phyloP scores from a whole-genome alignment of 2,888 invertebrate genomes.

The Pelosia muscerda region DNA sequence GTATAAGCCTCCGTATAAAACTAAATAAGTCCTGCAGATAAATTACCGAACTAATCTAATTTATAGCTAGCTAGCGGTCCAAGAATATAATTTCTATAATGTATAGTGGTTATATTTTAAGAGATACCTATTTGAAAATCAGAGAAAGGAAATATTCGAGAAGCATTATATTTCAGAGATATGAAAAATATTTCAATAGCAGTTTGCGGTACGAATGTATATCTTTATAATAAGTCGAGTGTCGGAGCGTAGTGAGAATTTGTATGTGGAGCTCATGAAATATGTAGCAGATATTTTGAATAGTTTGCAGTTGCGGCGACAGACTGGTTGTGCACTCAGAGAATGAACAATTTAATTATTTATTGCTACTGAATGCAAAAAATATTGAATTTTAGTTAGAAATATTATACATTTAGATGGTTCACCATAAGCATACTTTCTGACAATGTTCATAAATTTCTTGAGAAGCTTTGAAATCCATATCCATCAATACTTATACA shows the following conservation, averaged over 20 bases:
- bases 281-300: slow-evolving; percentile 74
- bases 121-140: background rate
- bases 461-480: background rate
- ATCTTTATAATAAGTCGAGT: slow-evolving; percentile 57
- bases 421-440: too few relatives aligned
- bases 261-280: slow-evolving; percentile 63
- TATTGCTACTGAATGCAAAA: background rate
- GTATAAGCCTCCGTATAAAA: background rate
- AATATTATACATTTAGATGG: too few relatives aligned
- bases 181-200: slow-evolving; percentile 32
- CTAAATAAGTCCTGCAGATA: background rate
- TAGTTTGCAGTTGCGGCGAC: slow-evolving; percentile 47
- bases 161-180: slow-evolving; percentile 6
- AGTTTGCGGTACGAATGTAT: slow-evolving; percentile 43
- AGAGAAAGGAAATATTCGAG: background rate
- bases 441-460: background rate
- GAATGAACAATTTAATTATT: background rate
- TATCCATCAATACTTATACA: background rate
- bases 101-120: background rate
- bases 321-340: slow-evolving; percentile 8
- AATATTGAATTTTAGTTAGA: too few relatives aligned
- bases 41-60: background rate
- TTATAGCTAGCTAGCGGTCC: background rate
- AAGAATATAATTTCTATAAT: background rate
- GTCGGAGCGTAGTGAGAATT: slow-evolving; percentile 50